A percentile compares a stretch with the other conserved stretches of the same genome.
phyloP scores from a whole-genome alignment of 2,113 vertebrate genomes.

The Eurypyga helias region DNA sequence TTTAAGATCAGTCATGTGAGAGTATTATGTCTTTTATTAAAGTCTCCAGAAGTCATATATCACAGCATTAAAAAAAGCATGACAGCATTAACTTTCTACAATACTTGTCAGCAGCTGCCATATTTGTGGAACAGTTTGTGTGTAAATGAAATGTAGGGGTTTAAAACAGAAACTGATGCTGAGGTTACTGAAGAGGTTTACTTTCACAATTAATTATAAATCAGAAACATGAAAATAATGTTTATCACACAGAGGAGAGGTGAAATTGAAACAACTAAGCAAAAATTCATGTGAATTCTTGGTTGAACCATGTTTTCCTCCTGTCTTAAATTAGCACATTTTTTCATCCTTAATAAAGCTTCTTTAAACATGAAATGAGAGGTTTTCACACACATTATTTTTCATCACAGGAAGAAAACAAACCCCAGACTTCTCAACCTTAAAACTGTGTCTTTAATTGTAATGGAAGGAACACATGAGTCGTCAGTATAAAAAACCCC shows the following conservation, averaged over 20 bases:
- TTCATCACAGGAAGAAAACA: background rate
- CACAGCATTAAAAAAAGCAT: background rate
- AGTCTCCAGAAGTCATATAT: background rate
- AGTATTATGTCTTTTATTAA: background rate
- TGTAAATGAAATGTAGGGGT: slow-evolving; percentile 29
- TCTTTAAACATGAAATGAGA: background rate
- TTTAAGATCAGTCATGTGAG: background rate
- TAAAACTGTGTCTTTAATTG: background rate
- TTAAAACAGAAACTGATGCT: slow-evolving; percentile 11
- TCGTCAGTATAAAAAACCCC: background rate
- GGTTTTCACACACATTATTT: background rate
- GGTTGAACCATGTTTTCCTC: background rate
- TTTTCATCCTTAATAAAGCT: background rate
- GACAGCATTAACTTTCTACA: background rate
- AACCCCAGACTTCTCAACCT: background rate
- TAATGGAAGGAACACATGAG: background rate
- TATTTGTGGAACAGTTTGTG: slow-evolving; percentile 36
- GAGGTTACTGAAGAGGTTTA: slow-evolving; percentile 13
- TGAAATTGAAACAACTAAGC: slow-evolving; percentile 26
- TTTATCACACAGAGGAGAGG: slow-evolving; percentile 8
- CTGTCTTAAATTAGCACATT: background rate
- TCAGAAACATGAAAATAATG: background rate
- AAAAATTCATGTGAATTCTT: background rate
- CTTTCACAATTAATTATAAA: background rate
- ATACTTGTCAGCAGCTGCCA: background rate